Conservation (phyloP, 2,888 invertebrate species). For the Drosophila pullipes region DNA sequence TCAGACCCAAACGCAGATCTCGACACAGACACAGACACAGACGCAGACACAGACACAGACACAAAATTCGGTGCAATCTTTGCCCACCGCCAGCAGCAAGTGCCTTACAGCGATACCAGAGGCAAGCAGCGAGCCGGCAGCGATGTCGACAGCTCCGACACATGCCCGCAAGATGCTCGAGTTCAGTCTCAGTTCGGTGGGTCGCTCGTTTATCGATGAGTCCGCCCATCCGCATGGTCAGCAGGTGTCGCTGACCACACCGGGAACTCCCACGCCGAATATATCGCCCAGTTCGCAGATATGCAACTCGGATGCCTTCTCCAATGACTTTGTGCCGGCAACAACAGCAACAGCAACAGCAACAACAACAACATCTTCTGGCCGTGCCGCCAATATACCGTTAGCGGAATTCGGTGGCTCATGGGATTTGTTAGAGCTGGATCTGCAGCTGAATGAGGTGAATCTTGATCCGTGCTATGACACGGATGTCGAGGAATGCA, state of each 20-base stretch:
- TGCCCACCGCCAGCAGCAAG: slow-evolving; percentile 76
- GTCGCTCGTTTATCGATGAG: slow-evolving; percentile 85
- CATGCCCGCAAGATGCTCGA: slow-evolving; percentile 78
- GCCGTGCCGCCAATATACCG: slow-evolving; percentile 66
- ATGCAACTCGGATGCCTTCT: slow-evolving; percentile 87
- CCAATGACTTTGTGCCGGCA: slow-evolving; percentile 87
- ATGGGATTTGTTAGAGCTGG: slow-evolving; percentile 89
- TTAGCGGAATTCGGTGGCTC: slow-evolving; percentile 86
- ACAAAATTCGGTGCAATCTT: slow-evolving; percentile 61
- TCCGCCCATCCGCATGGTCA: slow-evolving; percentile 63
- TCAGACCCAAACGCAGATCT: slow-evolving; percentile 3
- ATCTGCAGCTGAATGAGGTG: slow-evolving; percentile 88
- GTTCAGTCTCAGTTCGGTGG: slow-evolving; percentile 85
- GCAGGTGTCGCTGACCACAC: slow-evolving; percentile 86
- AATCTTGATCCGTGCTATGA: slow-evolving; percentile 88
- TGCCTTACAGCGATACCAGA: slow-evolving; percentile 85
- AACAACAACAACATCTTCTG: slow-evolving; percentile 5
- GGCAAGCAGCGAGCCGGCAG: slow-evolving; percentile 64
- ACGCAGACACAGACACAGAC: slow-evolving; percentile 1
- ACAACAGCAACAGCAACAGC: background rate
- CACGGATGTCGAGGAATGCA: slow-evolving; percentile 88
- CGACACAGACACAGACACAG: slow-evolving; percentile 18
- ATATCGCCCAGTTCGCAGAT: slow-evolving; percentile 86
- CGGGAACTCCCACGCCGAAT: slow-evolving; percentile 89
- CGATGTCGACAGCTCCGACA: slow-evolving; percentile 19